Base-by-base conservation (phyloP, 1,140 invertebrate genomes). In the Dreissena rostriformis region DNA sequence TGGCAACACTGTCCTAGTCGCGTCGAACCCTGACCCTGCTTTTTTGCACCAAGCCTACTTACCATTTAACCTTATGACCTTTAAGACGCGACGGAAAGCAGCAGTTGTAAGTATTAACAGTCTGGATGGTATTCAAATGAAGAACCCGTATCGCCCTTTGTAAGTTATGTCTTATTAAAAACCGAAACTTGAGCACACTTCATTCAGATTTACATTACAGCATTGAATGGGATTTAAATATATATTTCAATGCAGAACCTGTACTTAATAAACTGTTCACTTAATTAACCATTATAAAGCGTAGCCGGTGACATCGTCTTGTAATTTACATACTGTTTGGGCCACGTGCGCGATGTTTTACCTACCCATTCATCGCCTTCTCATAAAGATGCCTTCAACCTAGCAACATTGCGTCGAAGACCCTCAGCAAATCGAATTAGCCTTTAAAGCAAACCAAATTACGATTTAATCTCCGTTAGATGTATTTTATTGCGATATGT, bases 311-410 rank as follows among this genome's bases (percentile, higher is more conserved):
- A 66, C 22, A 51, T 49, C 39, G 49, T 49, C 51, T 53, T 22
- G 22, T 28, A 66, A 70, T 79, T 71, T 79, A 52, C 77, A 71
- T 79, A 71, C 28, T 61, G 70, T 79, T 71, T 70, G n/a, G n/a
- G 77, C 77, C 77, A 79, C 77, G 77, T 79, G 77, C 77, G 77
- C 11, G 77, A 61, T 24, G 28, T 79, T 70, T 70, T 66, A 52
- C 70, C 24, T 76, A 22, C 55, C 15, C 22, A 55, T 76, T 63
- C 61, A 76, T 55, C 74, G 61, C 65, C n/a, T 28, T 63, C 49
- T 55, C 39, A 65, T 66, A 39, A 39, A 76, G 29, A 76, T 76
- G 74, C 65, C 39, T 76, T 76, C 55, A 76, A 63, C 57, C 51
- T n/a, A 26, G 52, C n/a, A 61, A 24, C 53, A 75, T 29, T 63